Evolutionary conservation across 2,797 vertebrate species (phyloP), one percentile per base, ranked within the genome.

Genomic region (Okamejei kenojei): DNA sequence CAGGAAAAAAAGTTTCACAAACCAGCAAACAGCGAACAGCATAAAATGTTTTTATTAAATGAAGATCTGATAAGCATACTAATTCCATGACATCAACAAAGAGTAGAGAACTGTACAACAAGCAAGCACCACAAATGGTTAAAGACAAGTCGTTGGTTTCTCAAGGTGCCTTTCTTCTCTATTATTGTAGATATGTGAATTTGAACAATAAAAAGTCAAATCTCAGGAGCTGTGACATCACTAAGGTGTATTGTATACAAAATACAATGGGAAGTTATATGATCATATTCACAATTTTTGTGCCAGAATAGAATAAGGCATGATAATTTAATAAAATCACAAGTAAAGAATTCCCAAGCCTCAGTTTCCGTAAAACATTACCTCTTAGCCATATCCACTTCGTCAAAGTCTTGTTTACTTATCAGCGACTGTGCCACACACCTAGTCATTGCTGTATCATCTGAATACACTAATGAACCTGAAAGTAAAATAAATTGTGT

Each of bases 401-500:
- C 97, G 86, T 99, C 98, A 19, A 98, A 99, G 71, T 96, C 97
- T 3, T 95, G 94, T 93, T 97, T 97, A 94, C 97, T 97, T 93
- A 99, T 96, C 26, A 99, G 97, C 74, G 99, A 99, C 95, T 97
- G 97, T 95, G 98, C 97, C 94, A 99, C 96, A 61, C 98, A 98
- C 91, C 98, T 97, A 35, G 98, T 96, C 99, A 99, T 99, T 45
- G 98, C 99, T 0, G 98, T 99, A 96, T 99, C 99, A 0, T 99
- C 99, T 6, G 98, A 99, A 96, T 99, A 99, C 10, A 95, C 97
- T 35, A 99, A 95, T 0, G 96, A 96, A 90, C 97, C 98, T 98
- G 90, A 54, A 58, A 68, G 86, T 38, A 61, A 93, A 80, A 63
- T 78, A 61, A 54, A 78, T 6, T 80, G 29, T 68, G 15, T 63